Evolutionary conservation across 37 sponge, comb jelly and placozoan species (phyloP).

Genomic region (Diacarnus erythraeanus): DNA sequence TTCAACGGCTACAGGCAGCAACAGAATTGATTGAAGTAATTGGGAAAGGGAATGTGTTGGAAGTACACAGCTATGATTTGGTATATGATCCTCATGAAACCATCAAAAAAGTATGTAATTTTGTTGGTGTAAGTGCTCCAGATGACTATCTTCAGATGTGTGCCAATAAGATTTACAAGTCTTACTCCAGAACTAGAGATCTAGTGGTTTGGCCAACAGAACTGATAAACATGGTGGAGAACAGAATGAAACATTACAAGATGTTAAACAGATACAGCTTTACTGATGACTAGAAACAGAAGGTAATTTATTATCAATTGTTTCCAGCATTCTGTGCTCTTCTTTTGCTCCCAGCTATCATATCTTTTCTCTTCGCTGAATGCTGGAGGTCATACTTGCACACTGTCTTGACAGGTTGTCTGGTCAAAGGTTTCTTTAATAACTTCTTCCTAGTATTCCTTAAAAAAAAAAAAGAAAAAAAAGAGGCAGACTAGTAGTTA

Average conservation of each 20-base stretch:
- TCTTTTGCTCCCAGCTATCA: conserved; percentile 34
- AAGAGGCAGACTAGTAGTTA: not conserved
- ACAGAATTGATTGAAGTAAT: not conserved
- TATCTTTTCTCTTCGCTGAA: conserved; percentile 55
- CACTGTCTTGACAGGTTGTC: conserved; percentile 67
- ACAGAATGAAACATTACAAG: not conserved
- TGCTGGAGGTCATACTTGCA: conserved; percentile 80
- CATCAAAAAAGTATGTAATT: not conserved
- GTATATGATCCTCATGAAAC: not conserved
- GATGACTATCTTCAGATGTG: not conserved
- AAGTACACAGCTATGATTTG: not conserved
- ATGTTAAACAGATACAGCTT: not conserved
- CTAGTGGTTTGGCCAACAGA: not conserved
- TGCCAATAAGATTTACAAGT: not conserved
- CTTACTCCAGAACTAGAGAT: not conserved
- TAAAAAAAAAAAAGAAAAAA: not conserved
- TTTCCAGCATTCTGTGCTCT: conserved; percentile 7
- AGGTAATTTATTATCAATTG: no score
- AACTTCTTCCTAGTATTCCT: conserved; percentile 67
- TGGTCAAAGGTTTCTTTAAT: conserved; percentile 59
- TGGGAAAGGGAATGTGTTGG: not conserved
- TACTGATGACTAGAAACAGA: not conserved
- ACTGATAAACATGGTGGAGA: not conserved
- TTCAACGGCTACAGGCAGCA: not conserved
- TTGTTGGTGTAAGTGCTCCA: not conserved